These are phyloP conservation scores for Synanthedon tipuliformis DNA, from an alignment of 2,888 invertebrate species.

Conservation along the genomic window DNA sequence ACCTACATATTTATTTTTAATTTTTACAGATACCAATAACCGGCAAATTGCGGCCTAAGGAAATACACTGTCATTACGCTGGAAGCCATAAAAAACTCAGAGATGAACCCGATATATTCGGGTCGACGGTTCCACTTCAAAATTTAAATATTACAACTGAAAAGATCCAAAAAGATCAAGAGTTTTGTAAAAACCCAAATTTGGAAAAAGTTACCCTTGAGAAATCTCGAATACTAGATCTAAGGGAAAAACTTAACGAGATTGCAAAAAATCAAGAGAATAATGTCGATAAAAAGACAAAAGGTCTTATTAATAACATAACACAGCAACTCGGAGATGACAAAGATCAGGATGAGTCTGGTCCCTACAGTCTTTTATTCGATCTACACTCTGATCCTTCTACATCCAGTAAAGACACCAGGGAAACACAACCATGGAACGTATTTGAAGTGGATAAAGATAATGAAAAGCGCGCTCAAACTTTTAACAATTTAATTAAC, in stretches of 20 bases:
- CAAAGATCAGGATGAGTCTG: constrained; percentile 62
- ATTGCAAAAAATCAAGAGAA: constrained; percentile 56
- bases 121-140: not conserved
- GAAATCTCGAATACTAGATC: constrained; percentile 57
- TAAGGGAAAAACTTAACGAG: constrained; percentile 57
- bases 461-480: constrained; percentile 20
- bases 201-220: constrained; percentile 52
- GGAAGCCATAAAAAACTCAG: constrained; percentile 37
- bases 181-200: constrained; percentile 28
- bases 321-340: constrained; percentile 56
- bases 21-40: constrained; percentile 60
- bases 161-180: not conserved
- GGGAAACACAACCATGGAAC: constrained; percentile 29
- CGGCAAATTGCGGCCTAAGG: constrained; percentile 52
- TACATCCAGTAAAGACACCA: constrained; percentile 31
- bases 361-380: constrained; percentile 73
- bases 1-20: constrained; percentile 6
- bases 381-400: constrained; percentile 56
- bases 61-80: constrained; percentile 43
- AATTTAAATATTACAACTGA: not conserved
- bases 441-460: constrained; percentile 19
- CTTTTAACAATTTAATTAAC: constrained; percentile 24
- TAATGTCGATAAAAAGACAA: constrained; percentile 51
- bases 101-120: constrained; percentile 15
- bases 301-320: constrained; percentile 52